A percentile compares a stretch with the other conserved stretches of the same genome.
Conservation (phyloP, 2,888 invertebrate genomes). For the Spodoptera picta region DNA sequence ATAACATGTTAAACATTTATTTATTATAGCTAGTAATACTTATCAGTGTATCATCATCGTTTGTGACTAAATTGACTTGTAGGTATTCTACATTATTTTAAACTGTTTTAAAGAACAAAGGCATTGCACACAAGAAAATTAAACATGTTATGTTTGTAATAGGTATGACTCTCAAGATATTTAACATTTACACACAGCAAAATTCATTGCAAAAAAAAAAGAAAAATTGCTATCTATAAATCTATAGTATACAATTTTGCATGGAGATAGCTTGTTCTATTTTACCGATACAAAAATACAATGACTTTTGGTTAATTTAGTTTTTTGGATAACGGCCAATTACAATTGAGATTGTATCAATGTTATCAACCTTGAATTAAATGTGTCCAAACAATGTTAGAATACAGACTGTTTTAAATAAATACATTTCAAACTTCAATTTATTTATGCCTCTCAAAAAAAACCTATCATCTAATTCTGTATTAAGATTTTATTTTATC, state of each 20-base stretch:
- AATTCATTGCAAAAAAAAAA: constrained; percentile 6
- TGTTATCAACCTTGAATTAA: constrained; percentile 35
- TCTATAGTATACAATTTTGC: constrained; percentile 16
- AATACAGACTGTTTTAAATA: constrained; percentile 1
- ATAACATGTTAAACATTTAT: constrained; percentile 23
- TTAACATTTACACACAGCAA: constrained; percentile 10
- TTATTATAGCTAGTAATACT: constrained; percentile 57
- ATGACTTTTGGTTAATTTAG: constrained; percentile 34
- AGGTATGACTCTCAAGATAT: neutral
- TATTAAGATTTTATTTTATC: too few species aligned
- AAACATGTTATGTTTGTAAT: neutral
- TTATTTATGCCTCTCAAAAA: neutral
- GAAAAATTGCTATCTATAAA: constrained; percentile 17
- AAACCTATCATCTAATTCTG: too few species aligned
- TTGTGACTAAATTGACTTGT: constrained; percentile 56
- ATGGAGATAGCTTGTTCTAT: constrained; percentile 22
- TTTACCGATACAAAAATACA: constrained; percentile 32
- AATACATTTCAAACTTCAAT: too few species aligned
- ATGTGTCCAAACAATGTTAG: constrained; percentile 13
- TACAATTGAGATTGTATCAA: constrained; percentile 45
- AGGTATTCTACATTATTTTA: constrained; percentile 13
- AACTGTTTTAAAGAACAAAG: constrained; percentile 5
- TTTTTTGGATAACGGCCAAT: constrained; percentile 49
- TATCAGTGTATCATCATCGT: constrained; percentile 36
- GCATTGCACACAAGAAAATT: neutral